These are phyloP conservation scores for Chondrosia reniformis DNA, from an alignment of 37 sponge, comb jelly and placozoan species.

Conservation along the genomic window DNA sequence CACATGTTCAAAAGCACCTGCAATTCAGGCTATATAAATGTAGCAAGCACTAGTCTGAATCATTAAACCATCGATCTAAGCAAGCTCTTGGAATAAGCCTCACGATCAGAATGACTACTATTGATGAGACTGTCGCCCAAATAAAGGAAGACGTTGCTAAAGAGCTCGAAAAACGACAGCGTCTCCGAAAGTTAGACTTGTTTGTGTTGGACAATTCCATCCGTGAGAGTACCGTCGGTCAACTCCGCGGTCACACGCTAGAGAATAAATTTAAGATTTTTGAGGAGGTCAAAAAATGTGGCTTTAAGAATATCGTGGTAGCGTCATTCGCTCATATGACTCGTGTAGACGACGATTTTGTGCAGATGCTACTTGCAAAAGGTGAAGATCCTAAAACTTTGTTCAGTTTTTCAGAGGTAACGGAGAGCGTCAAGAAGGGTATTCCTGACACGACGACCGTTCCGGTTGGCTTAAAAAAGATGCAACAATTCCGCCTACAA, in stretches of 20 bases:
- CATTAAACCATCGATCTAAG: no score
- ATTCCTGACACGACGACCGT: constrained; percentile 37
- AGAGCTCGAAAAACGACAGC: constrained; percentile 28
- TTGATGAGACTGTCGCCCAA: no score
- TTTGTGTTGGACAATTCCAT: constrained; percentile 85
- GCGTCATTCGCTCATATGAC: constrained; percentile 60
- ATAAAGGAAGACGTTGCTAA: neutral
- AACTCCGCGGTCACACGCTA: constrained; percentile 71
- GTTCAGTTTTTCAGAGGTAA: constrained; percentile 65
- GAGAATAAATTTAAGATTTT: constrained; percentile 71
- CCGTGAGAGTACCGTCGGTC: constrained; percentile 84
- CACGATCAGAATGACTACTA: no score
- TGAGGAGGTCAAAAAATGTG: constrained; percentile 61
- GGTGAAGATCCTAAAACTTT: constrained; percentile 54
- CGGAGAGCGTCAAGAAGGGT: constrained; percentile 24
- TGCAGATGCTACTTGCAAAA: constrained; percentile 24
- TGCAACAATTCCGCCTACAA: constrained; percentile 40
- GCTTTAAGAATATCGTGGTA: constrained; percentile 64
- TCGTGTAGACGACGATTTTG: constrained; percentile 72
- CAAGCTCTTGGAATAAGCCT: no score
- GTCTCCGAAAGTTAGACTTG: constrained; percentile 53
- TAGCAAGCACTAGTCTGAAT: no score
- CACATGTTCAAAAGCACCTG: no score
- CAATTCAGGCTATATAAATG: no score
- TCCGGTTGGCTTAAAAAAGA: constrained; percentile 53